Conservation (phyloP, 53 echinoderm and acorn worm species). For the Paelopatides confundens region DNA sequence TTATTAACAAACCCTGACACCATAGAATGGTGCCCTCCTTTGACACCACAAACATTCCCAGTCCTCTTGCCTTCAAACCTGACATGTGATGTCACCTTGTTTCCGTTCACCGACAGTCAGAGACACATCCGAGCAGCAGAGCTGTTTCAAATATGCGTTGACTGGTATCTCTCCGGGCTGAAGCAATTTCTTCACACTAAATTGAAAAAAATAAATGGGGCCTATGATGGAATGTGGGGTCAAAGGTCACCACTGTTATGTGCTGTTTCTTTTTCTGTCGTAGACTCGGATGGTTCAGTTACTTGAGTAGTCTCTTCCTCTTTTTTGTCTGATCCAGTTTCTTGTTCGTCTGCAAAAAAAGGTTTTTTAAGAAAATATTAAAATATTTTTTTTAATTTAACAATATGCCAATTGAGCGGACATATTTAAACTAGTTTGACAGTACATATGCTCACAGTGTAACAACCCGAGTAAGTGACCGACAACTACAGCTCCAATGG, state of each 20-base stretch:
- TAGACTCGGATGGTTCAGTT: slow-evolving; percentile 30
- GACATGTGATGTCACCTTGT: background rate
- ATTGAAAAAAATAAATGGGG: background rate
- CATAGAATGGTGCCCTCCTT: too few species aligned
- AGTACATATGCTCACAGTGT: too few species aligned
- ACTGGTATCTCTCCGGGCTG: background rate
- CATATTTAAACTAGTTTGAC: too few species aligned
- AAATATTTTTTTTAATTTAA: too few species aligned
- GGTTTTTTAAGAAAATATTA: too few species aligned
- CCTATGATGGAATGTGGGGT: background rate
- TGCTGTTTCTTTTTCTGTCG: slow-evolving; percentile 42
- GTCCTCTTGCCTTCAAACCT: too few species aligned
- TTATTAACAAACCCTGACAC: too few species aligned
- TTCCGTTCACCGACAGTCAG: background rate
- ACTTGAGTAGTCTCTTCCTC: slow-evolving; percentile 16
- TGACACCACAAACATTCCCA: too few species aligned
- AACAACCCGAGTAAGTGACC: too few species aligned
- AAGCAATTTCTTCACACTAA: background rate
- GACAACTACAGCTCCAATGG: too few species aligned
- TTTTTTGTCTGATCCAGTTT: slow-evolving; percentile 11
- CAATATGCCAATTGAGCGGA: too few species aligned
- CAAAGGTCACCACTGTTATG: slow-evolving; percentile 36
- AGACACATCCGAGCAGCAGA: background rate
- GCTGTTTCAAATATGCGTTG: background rate
- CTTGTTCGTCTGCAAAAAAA: too few species aligned